Conservation (phyloP, 2,113 vertebrate genomes). For the Ageneiosus marmoratus region DNA sequence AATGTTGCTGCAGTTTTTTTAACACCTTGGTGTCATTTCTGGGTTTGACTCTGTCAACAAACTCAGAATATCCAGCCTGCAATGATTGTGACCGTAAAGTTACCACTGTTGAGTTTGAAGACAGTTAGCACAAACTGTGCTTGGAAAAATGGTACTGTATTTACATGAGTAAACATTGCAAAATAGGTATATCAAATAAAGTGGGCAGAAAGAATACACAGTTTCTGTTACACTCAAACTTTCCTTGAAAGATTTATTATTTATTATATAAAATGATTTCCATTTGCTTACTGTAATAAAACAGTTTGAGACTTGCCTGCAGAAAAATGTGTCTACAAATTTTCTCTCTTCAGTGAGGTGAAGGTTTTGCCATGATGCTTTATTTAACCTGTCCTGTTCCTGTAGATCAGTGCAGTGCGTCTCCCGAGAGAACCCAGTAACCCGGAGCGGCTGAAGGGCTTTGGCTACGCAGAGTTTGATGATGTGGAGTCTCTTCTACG, state of each 20-base stretch:
- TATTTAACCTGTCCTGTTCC: not conserved
- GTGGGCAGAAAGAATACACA: not conserved
- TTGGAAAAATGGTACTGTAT: not conserved
- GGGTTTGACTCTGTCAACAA: not conserved
- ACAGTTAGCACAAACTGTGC: not conserved
- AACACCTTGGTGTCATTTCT: not conserved
- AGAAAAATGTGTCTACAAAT: not conserved
- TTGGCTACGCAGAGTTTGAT: conserved; percentile 95
- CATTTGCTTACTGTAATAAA: not conserved
- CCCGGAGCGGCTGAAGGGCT: conserved; percentile 94
- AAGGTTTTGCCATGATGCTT: not conserved
- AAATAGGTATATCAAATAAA: not conserved
- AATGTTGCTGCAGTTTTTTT: not conserved
- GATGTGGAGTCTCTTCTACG: conserved; percentile 90
- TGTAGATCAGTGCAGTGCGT: conserved; percentile 92
- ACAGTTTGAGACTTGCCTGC: not conserved
- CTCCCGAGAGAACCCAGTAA: conserved; percentile 91
- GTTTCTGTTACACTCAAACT: not conserved
- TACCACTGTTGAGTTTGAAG: not conserved
- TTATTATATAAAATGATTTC: too few relatives aligned
- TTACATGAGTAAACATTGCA: not conserved
- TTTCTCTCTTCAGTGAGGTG: not conserved
- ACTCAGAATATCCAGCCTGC: not conserved
- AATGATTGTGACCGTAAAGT: not conserved
- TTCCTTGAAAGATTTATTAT: not conserved